phyloP scores from a whole-genome alignment of 2,797 vertebrate species.

The Channa striata region DNA sequence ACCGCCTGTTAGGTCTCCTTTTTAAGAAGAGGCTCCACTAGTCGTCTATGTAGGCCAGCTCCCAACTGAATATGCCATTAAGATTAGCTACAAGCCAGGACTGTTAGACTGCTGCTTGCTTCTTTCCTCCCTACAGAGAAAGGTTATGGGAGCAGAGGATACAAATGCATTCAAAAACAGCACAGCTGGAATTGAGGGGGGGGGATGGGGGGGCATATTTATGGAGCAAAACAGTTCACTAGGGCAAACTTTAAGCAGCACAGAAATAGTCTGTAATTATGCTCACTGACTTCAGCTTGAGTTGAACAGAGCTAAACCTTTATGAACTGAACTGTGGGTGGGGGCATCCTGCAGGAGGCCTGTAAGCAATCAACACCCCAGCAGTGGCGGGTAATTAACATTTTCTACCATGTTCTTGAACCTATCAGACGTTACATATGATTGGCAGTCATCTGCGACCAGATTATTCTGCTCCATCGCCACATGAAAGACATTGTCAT shows the following conservation, averaged over 20 bases:
- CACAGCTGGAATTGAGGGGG: conserved; percentile 53
- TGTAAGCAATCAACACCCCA: conserved; percentile 57
- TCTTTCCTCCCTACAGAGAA: conserved; percentile 52
- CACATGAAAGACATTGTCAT: conserved; percentile 25
- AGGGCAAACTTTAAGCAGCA: conserved; percentile 27
- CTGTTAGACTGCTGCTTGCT: conserved; percentile 45
- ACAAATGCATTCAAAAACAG: conserved; percentile 24
- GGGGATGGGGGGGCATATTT: conserved; percentile 57
- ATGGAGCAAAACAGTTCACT: conserved; percentile 29
- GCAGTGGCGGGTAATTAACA: conserved; percentile 49
- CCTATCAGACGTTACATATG: conserved; percentile 18
- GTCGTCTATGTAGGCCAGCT: conserved; percentile 82
- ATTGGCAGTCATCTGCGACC: conserved; percentile 58
- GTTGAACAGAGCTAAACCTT: conserved; percentile 23
- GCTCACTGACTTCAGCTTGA: conserved; percentile 50
- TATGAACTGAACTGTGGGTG: conserved; percentile 21
- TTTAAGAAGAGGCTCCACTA: conserved; percentile 68
- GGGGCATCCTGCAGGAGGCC: conserved; percentile 19
- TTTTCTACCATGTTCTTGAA: conserved; percentile 35
- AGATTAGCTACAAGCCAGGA: conserved; percentile 75
- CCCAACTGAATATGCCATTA: conserved; percentile 80
- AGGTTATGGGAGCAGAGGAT: conserved; percentile 58
- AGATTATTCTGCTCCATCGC: conserved; percentile 40
- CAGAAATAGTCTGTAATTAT: conserved; percentile 40
- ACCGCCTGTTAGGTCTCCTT: conserved; percentile 65